phyloP scores from a whole-genome alignment of 1,140 invertebrate genomes.

The Heliconius melpomene region DNA sequence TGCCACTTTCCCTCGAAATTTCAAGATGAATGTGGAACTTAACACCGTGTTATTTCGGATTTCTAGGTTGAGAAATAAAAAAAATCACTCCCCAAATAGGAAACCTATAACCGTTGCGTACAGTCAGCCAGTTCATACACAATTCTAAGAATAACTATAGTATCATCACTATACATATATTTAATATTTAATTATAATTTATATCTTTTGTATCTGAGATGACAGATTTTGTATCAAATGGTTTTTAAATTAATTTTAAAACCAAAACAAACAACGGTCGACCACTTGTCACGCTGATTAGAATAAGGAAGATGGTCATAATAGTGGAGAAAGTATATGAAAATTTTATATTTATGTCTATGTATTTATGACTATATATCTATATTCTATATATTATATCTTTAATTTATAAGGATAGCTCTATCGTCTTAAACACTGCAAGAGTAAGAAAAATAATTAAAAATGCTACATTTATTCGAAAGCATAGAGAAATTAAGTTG shows the following conservation, averaged over 20 bases:
- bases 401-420: not conserved
- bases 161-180: not conserved
- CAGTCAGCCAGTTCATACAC: too few relatives aligned
- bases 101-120: too few relatives aligned
- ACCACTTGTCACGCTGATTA: slow-evolving; percentile 8
- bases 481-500: too few relatives aligned
- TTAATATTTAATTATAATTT: not conserved
- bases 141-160: too few relatives aligned
- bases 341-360: not conserved
- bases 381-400: not conserved
- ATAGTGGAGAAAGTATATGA: not conserved
- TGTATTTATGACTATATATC: not conserved
- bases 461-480: too few relatives aligned
- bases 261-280: not conserved
- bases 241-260: not conserved
- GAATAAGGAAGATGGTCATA: not conserved
- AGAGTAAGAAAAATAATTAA: too few relatives aligned
- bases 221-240: not conserved
- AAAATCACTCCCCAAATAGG: too few relatives aligned
- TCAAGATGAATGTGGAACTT: too few relatives aligned
- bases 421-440: too few relatives aligned
- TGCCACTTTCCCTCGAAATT: too few relatives aligned
- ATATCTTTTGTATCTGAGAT: not conserved
- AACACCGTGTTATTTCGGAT: too few relatives aligned
- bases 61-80: too few relatives aligned